Conservation (phyloP, 2,113 vertebrate species). For the Pontoporia blainvillei region DNA sequence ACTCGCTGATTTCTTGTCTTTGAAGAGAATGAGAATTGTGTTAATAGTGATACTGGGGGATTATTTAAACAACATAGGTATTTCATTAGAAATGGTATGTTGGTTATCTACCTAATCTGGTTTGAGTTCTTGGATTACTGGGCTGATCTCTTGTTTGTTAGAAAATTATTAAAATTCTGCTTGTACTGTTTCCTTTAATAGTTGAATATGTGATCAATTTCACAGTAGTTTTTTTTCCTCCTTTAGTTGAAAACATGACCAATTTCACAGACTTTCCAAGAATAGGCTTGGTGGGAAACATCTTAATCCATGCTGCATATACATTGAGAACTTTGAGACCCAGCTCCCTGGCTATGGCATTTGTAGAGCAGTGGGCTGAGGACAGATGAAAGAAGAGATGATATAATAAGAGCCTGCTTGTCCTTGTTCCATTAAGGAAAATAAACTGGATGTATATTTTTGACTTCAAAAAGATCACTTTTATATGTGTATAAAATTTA, state of each 20-base stretch:
- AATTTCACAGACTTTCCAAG: not conserved
- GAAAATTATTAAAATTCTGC: not conserved
- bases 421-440: not conserved
- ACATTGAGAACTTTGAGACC: not conserved
- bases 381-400: not conserved
- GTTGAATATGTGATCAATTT: not conserved
- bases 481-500: not conserved
- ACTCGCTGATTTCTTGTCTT: not conserved
- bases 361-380: not conserved
- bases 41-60: not conserved
- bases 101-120: not conserved
- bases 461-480: not conserved
- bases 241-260: not conserved
- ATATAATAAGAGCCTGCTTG: not conserved
- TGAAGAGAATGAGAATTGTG: not conserved
- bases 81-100: not conserved
- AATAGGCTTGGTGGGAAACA: not conserved
- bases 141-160: not conserved
- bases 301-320: not conserved
- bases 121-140: conserved; percentile 6
- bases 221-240: not conserved
- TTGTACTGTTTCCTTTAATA: not conserved
- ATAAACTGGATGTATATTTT: not conserved
- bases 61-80: not conserved
- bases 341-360: not conserved